phyloP scores from a whole-genome alignment of 2,113 vertebrate species.

The Calyptomena viridis region DNA sequence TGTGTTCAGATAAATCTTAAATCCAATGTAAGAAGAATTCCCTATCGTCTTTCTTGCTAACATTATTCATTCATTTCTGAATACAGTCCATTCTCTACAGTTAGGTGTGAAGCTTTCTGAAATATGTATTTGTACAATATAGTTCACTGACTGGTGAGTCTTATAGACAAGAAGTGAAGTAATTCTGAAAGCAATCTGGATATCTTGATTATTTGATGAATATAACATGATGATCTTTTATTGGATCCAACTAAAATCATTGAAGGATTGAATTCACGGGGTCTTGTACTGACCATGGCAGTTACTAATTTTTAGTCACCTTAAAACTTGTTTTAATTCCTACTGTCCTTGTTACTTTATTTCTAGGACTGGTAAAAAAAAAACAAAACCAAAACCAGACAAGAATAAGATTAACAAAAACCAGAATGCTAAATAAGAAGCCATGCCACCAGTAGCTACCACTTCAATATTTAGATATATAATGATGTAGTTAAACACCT shows the following conservation, averaged over 20 bases:
- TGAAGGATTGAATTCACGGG: neutral
- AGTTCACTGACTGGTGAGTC: neutral
- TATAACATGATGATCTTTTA: neutral
- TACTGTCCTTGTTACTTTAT: neutral
- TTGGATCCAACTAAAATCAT: neutral
- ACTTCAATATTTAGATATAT: neutral
- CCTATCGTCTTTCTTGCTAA: neutral
- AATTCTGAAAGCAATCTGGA: neutral
- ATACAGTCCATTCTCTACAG: neutral
- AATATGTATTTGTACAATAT: neutral
- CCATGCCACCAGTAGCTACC: neutral
- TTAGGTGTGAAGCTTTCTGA: neutral
- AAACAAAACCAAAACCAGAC: accelerated
- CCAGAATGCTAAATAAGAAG: neutral
- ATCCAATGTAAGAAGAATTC: neutral
- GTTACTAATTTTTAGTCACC: neutral
- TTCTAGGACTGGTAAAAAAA: neutral
- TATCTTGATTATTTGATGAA: neutral
- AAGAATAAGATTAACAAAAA: neutral
- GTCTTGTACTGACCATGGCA: neutral
- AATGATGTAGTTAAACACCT: neutral
- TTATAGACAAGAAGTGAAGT: neutral
- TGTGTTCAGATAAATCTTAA: neutral
- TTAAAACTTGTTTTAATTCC: neutral
- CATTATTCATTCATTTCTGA: neutral